Base-by-base conservation (phyloP, 2,797 vertebrate species). In the Alfaro cultratus region DNA sequence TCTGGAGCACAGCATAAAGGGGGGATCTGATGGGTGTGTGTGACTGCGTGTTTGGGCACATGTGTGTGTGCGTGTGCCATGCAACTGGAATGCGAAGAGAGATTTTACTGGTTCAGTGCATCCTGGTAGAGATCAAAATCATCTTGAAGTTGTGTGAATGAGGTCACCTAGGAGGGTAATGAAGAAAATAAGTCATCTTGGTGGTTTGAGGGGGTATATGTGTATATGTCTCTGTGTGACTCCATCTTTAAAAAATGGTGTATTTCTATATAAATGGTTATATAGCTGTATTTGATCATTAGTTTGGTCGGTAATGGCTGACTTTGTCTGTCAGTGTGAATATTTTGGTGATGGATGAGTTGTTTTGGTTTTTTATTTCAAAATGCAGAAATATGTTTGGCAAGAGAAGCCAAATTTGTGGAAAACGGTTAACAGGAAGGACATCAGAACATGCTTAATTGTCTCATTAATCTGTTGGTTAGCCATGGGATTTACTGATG, bases 21-120 rank as follows among this genome's bases (percentile, higher is more conserved):
- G 1, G 34, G 1, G 67, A 73, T 75, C 60, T 78, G 21, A 77
- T 55, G 62, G 49, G 49, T 73, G 51, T 67, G 68, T 41, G 43
- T 51, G 67, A 26, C 64, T 41, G 36, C 5, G 21, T 4, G 9
- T 12, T 4, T 3, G 4, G 18, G 4, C 10, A 41, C 64, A 23
- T 45, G 78, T 31, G 73, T 43, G n/a, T 78, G 75, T 43, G 73
- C 31, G 26, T 0, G 31, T 60, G 67, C 79, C 77, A 60, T 77
- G 87, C 89, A 89, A 89, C 80, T 26, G 36, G 83, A 84, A 84
- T 85, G 80, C 83, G 88, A 85, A 85, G 88, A 87, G 91, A 77
- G 86, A 75, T 91, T 94, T 93, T 91, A 81, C 87, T 91, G 92
- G 87, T 92, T 94, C 91, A 91, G 26, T 92, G 91, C 86, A 73